phyloP scores from a whole-genome alignment of 2,888 invertebrate genomes.

The Sycophila texana region DNA sequence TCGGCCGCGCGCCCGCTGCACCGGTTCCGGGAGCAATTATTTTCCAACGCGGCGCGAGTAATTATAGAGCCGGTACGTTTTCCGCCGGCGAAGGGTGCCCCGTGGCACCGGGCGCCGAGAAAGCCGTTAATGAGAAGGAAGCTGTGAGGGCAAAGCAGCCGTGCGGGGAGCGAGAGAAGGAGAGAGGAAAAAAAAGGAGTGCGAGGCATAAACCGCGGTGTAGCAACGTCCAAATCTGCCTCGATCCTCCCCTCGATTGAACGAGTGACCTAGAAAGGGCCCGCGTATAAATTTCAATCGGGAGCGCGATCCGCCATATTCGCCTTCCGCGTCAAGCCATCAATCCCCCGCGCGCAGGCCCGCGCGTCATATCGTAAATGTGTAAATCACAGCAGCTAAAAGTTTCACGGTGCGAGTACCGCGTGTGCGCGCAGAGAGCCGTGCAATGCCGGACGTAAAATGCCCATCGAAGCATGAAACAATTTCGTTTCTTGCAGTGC shows the following conservation, averaged over 20 bases:
- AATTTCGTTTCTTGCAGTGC: slow-evolving; percentile 4
- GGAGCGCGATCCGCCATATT: background rate
- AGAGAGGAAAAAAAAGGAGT: too few relatives aligned
- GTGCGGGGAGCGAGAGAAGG: too few relatives aligned
- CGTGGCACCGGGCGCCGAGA: too few relatives aligned
- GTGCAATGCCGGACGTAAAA: slow-evolving; percentile 1
- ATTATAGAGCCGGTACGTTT: too few relatives aligned
- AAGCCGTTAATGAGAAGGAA: too few relatives aligned
- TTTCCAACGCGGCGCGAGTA: too few relatives aligned
- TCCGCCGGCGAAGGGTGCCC: too few relatives aligned
- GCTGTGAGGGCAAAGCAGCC: too few relatives aligned
- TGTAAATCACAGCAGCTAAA: slow-evolving; percentile 28
- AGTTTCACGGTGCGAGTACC: slow-evolving; percentile 1
- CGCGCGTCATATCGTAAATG: slow-evolving; percentile 18
- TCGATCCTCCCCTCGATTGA: background rate
- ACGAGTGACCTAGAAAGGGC: background rate
- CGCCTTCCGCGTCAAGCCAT: background rate
- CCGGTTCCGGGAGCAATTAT: too few relatives aligned
- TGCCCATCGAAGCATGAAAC: slow-evolving; percentile 6
- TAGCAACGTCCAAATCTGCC: background rate
- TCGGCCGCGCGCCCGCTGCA: too few relatives aligned
- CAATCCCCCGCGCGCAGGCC: background rate
- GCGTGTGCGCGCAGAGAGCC: background rate
- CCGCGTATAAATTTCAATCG: slow-evolving; percentile 37
- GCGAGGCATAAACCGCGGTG: background rate